Evolutionary conservation across 2,797 vertebrate species (phyloP).

Genomic region (Sebastes ruberrimus): DNA sequence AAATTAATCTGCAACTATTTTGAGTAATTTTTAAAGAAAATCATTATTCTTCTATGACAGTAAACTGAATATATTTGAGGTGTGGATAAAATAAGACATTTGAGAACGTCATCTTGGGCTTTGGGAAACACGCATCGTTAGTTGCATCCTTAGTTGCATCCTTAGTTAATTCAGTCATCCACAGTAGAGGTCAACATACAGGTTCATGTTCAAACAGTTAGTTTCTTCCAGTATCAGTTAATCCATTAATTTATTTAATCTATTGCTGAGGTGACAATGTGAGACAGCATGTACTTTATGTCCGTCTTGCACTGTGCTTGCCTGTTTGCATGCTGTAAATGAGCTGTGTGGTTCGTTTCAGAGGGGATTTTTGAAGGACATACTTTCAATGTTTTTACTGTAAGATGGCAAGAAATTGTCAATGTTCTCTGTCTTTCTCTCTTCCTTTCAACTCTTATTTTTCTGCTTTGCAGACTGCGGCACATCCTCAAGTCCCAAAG

Average conservation of each 20-base stretch:
- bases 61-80: no score
- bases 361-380: conserved; percentile 29
- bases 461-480: conserved; percentile 65
- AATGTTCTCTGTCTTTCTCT: conserved; percentile 21
- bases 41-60: no score
- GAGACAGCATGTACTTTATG: background rate
- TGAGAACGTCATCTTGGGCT: no score
- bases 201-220: background rate
- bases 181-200: background rate
- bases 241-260: background rate
- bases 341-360: conserved; percentile 57
- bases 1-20: no score
- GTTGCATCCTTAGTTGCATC: no score
- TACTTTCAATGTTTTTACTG: background rate
- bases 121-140: no score
- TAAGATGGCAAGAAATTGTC: background rate
- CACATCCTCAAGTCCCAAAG: conserved; percentile 69
- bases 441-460: conserved; percentile 37
- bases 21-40: no score
- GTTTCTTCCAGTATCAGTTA: background rate
- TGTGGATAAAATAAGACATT: no score
- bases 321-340: conserved; percentile 48
- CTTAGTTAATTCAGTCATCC: background rate
- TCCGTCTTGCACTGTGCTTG: conserved; percentile 4
- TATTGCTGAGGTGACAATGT: background rate